These are phyloP conservation scores for Zonitis immaculata DNA, from an alignment of 2,888 invertebrate genomes.

Conservation along the genomic window DNA sequence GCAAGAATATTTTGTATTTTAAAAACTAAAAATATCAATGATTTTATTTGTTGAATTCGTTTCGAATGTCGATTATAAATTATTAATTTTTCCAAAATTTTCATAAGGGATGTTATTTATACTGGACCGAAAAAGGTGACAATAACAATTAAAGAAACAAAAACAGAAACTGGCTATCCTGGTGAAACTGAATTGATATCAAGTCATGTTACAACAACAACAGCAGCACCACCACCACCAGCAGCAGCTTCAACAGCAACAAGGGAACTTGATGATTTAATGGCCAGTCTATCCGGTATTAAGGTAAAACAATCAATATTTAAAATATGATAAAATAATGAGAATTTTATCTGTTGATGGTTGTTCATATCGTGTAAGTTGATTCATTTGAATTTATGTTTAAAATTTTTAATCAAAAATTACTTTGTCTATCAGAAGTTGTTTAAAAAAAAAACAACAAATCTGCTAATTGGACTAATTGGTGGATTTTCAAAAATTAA, in stretches of 20 bases:
- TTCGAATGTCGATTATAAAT: too few species aligned
- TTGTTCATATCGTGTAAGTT: neutral
- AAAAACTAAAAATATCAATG: neutral
- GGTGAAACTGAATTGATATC: conserved; percentile 53
- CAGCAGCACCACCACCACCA: too few species aligned
- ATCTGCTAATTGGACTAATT: too few species aligned
- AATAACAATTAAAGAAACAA: conserved; percentile 57
- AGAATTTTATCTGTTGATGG: neutral
- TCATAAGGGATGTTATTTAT: conserved; percentile 49
- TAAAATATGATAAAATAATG: conserved; percentile 7
- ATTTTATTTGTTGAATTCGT: too few species aligned
- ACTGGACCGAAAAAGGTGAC: conserved; percentile 54
- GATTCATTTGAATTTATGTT: too few species aligned
- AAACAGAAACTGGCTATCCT: conserved; percentile 54
- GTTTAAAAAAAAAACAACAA: neutral
- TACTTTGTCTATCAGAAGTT: too few species aligned
- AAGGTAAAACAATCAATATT: too few species aligned
- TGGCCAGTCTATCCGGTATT: conserved; percentile 92
- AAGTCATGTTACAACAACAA: conserved; percentile 55
- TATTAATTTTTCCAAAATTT: too few species aligned
- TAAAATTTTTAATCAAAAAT: too few species aligned
- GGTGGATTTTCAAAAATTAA: neutral
- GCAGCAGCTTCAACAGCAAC: conserved; percentile 80
- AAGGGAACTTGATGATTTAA: conserved; percentile 89
- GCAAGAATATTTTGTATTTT: neutral